These are phyloP conservation scores for Neodiprion lecontei DNA, from an alignment of 1,140 invertebrate genomes.

Conservation along the genomic window DNA sequence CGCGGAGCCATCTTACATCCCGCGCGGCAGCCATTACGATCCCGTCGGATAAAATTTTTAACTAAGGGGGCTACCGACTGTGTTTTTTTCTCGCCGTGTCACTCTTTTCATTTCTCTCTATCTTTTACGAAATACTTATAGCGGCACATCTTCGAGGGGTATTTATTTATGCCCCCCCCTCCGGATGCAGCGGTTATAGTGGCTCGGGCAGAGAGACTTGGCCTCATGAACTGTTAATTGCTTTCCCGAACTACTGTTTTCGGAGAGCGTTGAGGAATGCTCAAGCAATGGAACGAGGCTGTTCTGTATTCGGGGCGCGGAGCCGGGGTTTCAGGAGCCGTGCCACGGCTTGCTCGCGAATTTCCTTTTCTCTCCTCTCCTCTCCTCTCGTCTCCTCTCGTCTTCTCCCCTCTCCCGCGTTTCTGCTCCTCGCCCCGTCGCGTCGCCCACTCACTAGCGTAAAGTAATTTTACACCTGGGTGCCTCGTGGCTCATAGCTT, in stretches of 20 bases:
- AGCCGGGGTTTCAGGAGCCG: background rate
- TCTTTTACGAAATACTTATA: too few species aligned
- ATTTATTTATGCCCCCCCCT: background rate
- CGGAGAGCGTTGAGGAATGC: background rate
- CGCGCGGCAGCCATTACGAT: conserved; percentile 33
- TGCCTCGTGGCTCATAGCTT: conserved; percentile 22
- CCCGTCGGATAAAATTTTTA: conserved; percentile 49
- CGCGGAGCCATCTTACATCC: conserved; percentile 35
- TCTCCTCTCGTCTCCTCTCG: background rate
- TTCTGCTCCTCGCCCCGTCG: background rate
- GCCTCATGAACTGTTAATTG: conserved; percentile 7
- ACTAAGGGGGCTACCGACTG: conserved; percentile 33
- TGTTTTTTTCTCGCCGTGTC: too few species aligned
- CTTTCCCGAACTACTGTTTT: conserved; percentile 2
- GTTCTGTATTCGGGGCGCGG: background rate
- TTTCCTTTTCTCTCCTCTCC: background rate
- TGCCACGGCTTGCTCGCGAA: background rate
- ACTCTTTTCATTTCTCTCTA: too few species aligned
- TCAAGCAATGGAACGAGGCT: background rate
- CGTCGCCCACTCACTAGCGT: conserved; percentile 6
- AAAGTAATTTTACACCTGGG: conserved; percentile 22
- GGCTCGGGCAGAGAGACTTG: background rate
- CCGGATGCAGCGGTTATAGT: too few species aligned
- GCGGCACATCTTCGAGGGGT: too few species aligned
- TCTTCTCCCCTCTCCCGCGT: background rate